These are phyloP conservation scores for Blastobasis lacticolella DNA, from an alignment of 2,888 invertebrate species.

Conservation along the genomic window DNA sequence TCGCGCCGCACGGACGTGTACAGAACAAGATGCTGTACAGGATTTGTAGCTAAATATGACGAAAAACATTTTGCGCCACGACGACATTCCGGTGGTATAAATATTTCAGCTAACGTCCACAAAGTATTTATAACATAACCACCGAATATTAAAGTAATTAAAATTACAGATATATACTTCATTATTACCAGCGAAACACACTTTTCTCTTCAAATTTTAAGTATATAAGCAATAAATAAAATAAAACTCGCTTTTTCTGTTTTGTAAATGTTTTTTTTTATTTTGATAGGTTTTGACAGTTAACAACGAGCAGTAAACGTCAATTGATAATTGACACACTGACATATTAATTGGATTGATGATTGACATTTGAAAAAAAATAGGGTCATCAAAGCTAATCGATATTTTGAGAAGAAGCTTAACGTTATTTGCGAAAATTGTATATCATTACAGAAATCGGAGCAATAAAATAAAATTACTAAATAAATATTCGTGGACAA, in stretches of 20 bases:
- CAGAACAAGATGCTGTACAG: slow-evolving; percentile 79
- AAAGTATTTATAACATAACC: slow-evolving; percentile 83
- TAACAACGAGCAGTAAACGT: too few relatives aligned
- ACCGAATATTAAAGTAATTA: slow-evolving; percentile 77
- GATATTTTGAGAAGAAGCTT: too few relatives aligned
- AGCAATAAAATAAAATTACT: too few relatives aligned
- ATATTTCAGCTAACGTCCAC: slow-evolving; percentile 83
- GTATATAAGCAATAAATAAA: not conserved
- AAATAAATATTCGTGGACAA: too few relatives aligned
- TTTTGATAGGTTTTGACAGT: too few relatives aligned
- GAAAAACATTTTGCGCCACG: slow-evolving; percentile 78
- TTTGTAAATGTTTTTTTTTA: not conserved
- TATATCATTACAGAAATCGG: too few relatives aligned
- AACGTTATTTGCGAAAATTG: too few relatives aligned
- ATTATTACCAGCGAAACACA: slow-evolving; percentile 20
- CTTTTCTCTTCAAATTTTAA: too few relatives aligned
- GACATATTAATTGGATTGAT: too few relatives aligned
- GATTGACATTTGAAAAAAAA: too few relatives aligned
- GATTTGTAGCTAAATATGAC: slow-evolving; percentile 80
- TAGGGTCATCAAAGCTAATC: too few relatives aligned
- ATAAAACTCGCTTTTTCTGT: not conserved
- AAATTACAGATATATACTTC: slow-evolving; percentile 76
- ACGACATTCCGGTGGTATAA: slow-evolving; percentile 80
- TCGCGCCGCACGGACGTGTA: slow-evolving; percentile 78
- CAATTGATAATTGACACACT: too few relatives aligned